phyloP scores from a whole-genome alignment of 2,797 vertebrate species.

The Gorsachius magnificus region DNA sequence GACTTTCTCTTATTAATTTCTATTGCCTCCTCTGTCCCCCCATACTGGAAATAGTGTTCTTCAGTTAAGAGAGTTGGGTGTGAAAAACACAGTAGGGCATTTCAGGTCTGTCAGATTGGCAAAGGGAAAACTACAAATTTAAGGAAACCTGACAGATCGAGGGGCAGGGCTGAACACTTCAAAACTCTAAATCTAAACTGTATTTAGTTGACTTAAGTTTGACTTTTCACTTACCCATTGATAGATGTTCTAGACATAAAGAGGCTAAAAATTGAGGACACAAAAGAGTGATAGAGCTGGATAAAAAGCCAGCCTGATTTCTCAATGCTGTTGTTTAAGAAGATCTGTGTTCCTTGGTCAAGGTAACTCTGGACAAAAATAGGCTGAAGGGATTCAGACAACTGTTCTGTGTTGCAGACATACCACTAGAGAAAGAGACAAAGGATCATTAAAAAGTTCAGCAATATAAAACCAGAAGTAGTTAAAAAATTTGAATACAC shows the following conservation, averaged over 20 bases:
- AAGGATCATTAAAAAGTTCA: slow-evolving; percentile 15
- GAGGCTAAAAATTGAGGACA: slow-evolving; percentile 92
- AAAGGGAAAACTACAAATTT: background rate
- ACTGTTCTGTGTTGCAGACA: slow-evolving; percentile 84
- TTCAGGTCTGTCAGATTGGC: background rate
- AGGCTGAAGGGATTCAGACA: slow-evolving; percentile 85
- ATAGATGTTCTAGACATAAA: slow-evolving; percentile 97
- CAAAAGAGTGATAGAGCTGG: slow-evolving; percentile 95
- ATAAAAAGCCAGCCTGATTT: slow-evolving; percentile 97
- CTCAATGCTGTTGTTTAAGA: slow-evolving; percentile 90
- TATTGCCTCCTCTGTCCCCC: background rate
- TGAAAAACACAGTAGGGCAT: background rate
- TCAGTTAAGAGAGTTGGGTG: background rate
- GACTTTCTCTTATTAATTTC: background rate
- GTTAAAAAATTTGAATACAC: background rate
- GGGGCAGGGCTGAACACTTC: background rate
- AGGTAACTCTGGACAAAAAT: slow-evolving; percentile 92
- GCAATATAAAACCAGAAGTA: background rate
- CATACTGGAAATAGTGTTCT: background rate
- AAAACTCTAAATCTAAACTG: background rate
- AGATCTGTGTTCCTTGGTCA: slow-evolving; percentile 88
- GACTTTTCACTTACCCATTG: slow-evolving; percentile 86
- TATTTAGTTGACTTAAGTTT: background rate
- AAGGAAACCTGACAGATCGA: background rate
- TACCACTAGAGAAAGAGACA: slow-evolving; percentile 87